A percentile compares a stretch with the other conserved stretches of the same genome.
Conservation (phyloP, 2,113 vertebrate species). For the Noturus placidus region DNA sequence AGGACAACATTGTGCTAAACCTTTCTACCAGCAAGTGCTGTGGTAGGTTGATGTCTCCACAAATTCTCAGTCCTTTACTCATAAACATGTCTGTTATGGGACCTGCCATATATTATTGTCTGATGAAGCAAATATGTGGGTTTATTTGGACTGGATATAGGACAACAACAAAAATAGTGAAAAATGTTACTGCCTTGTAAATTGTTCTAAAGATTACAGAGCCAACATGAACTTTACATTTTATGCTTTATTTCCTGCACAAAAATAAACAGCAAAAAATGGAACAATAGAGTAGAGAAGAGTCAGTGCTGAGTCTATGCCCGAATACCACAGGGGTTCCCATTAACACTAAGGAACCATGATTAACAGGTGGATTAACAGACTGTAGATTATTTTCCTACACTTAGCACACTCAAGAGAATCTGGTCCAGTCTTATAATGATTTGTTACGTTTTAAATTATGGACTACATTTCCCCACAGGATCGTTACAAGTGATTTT, state of each 20-base stretch:
- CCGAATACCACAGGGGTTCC: slow-evolving; percentile 13
- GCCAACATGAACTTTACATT: slow-evolving; percentile 39
- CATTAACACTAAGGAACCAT: slow-evolving; percentile 20
- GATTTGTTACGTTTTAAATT: background rate
- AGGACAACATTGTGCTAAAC: background rate
- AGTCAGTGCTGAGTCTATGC: slow-evolving; percentile 20
- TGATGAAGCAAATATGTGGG: slow-evolving; percentile 34
- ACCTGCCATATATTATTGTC: slow-evolving; percentile 21
- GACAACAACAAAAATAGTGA: slow-evolving; percentile 28
- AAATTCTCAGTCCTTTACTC: background rate
- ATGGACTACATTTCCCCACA: background rate
- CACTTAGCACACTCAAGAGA: background rate
- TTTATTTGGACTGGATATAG: slow-evolving; percentile 23
- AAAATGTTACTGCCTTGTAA: slow-evolving; percentile 42
- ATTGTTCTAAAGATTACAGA: slow-evolving; percentile 42
- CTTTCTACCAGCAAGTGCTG: background rate
- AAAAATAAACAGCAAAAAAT: slow-evolving; percentile 43
- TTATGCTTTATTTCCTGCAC: slow-evolving; percentile 41
- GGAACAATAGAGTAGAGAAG: slow-evolving; percentile 24
- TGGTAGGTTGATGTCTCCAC: background rate
- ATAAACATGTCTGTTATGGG: slow-evolving; percentile 27
- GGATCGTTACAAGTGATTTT: background rate
- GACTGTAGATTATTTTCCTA: background rate
- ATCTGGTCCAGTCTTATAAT: background rate
- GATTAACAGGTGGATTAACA: slow-evolving; percentile 21